Evolutionary conservation across 92 coral and sea anemone species (phyloP).

Genomic region (Heliopora coerulea): DNA sequence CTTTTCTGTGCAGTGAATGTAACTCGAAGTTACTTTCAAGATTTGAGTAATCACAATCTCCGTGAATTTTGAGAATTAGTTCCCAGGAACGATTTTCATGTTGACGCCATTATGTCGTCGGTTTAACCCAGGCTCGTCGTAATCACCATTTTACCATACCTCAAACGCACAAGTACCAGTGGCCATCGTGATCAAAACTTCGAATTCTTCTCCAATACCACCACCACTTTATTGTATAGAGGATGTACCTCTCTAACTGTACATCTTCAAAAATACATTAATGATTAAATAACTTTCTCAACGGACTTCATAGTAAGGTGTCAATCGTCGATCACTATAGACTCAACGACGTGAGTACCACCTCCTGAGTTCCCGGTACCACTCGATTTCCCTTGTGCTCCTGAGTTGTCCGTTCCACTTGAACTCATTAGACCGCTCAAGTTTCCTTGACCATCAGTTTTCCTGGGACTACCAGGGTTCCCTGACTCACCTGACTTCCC

Average conservation of each 20-base stretch:
- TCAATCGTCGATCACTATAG: constrained; percentile 42
- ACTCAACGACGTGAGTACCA: constrained; percentile 13
- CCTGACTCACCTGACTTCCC: neutral
- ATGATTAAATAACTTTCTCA: neutral
- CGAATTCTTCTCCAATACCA: neutral
- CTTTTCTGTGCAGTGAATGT: too few relatives aligned
- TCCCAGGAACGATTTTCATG: too few relatives aligned
- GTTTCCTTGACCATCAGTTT: neutral
- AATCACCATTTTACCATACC: too few relatives aligned
- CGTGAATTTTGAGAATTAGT: too few relatives aligned
- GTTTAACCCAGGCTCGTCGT: too few relatives aligned
- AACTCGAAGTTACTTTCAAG: too few relatives aligned
- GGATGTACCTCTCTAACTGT: neutral
- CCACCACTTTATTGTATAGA: neutral
- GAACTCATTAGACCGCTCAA: neutral
- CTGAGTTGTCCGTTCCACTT: neutral
- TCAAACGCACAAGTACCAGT: too few relatives aligned
- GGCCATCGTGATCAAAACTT: neutral
- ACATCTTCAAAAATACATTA: neutral
- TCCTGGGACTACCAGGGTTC: neutral
- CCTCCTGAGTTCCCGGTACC: constrained; percentile 3
- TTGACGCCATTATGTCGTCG: too few relatives aligned
- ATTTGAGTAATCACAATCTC: too few relatives aligned
- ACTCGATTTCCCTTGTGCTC: neutral
- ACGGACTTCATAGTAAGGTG: neutral